Evolutionary conservation across 2,888 invertebrate species (phyloP), one percentile per base, ranked within the genome.

Genomic region (Mythimna vitellina): DNA sequence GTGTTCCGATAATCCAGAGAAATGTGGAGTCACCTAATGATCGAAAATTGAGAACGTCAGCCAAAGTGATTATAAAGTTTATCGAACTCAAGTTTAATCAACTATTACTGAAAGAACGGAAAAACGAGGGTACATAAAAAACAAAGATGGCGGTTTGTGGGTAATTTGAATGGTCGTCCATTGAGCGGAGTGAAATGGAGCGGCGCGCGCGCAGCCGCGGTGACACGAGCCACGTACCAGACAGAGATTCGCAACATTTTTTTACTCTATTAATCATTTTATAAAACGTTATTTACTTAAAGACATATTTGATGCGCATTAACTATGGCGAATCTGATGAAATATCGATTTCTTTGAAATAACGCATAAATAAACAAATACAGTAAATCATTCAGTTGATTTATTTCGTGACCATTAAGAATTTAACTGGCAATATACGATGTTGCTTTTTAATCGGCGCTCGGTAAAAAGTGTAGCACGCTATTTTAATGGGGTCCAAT

Each of bases 181-280:
- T 93, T 93, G 91, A 94, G 87, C 81, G 84, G 85, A 88, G 92
- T 88, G 91, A 93, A 93, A 88, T 93, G 90, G 91, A 93, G 93
- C 93, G 92, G 86, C 86, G 87, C 88, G 88, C 86, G 89, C 85
- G 85, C 87, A 83, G 86, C 83, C 86, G 89, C 90, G 87, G 89
- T 90, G 93, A 92, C 95, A 95, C 95, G 94, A 93, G 95, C 94
- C 93, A 90, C 78, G 83, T 73, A 83, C 73, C 81, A 61, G 76
- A 46, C 88, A 90, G 89, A 75, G 81, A 84, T 88, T 81, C 65
- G 77, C 88, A 92, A 93, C 92, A 88, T 89, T 92, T 90, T 46
- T 81, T 77, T 69, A 65, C 68, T 62, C 63, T 66, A 68, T 71
- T 79, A 72, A 78, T 74, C 76, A 80, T 80, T 82, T 76, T 73